phyloP scores from a whole-genome alignment of 2,113 vertebrate genomes.

The Micronycteris hirsuta region DNA sequence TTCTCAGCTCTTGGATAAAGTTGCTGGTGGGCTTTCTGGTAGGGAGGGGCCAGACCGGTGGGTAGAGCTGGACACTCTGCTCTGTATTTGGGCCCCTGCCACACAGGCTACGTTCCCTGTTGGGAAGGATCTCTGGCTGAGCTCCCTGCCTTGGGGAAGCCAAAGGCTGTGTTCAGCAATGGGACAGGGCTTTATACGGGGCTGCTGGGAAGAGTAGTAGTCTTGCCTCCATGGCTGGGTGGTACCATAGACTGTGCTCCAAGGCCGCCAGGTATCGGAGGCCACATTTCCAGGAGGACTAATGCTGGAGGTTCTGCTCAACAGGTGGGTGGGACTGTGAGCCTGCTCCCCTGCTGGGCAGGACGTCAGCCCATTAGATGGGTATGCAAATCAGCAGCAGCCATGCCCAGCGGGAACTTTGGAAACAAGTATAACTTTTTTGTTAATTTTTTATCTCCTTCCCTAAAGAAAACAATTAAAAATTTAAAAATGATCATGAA shows the following conservation, averaged over 20 bases:
- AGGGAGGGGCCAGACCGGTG: background rate
- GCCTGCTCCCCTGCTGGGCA: background rate
- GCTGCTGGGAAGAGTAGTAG: background rate
- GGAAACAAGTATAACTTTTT: background rate
- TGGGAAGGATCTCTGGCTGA: background rate
- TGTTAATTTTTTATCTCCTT: background rate
- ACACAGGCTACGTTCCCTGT: background rate
- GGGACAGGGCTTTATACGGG: background rate
- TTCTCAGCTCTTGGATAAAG: background rate
- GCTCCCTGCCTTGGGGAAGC: background rate
- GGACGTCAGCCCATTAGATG: too few species aligned
- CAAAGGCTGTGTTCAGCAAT: background rate
- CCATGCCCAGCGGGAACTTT: background rate
- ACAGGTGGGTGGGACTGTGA: too few species aligned
- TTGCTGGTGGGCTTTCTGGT: background rate
- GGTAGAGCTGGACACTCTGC: background rate
- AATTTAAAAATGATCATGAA: slow-evolving; percentile 25
- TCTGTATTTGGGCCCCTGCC: background rate
- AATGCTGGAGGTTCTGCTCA: background rate
- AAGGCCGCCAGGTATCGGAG: background rate
- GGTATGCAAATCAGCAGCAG: background rate
- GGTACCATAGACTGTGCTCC: background rate
- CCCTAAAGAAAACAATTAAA: background rate
- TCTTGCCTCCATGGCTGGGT: background rate
- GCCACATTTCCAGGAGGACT: background rate